A percentile compares a stretch with the other conserved stretches of the same genome.
Evolutionary conservation across 2,888 invertebrate genomes (phyloP).

Genomic region (Amphipyra tragopoginis): DNA sequence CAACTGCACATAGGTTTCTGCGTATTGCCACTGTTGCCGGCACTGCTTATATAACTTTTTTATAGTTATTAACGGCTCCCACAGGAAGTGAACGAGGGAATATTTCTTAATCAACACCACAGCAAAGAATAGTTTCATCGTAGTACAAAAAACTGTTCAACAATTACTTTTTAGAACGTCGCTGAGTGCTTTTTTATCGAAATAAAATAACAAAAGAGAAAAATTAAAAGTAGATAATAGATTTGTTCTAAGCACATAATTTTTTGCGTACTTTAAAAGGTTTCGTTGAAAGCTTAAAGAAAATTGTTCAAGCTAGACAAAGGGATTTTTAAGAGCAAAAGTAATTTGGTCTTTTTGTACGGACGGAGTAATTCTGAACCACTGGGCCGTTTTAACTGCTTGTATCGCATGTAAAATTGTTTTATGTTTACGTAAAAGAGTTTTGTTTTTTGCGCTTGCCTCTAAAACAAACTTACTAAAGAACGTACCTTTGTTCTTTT

Average conservation of each 20-base stretch:
- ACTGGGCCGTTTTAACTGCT: constrained; percentile 21
- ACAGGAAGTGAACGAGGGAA: background rate
- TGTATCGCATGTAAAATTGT: constrained; percentile 43
- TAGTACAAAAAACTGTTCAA: background rate
- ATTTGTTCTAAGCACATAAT: constrained; percentile 36
- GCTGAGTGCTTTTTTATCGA: constrained; percentile 31
- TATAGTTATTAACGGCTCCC: background rate
- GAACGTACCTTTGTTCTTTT: background rate
- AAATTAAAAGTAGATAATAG: constrained; percentile 36
- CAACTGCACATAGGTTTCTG: no score
- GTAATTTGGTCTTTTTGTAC: constrained; percentile 52
- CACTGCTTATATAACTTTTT: no score
- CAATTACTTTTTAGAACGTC: background rate
- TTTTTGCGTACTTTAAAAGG: constrained; percentile 39
- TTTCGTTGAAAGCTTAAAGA: constrained; percentile 46
- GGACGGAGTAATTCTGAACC: constrained; percentile 42
- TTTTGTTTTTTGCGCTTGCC: constrained; percentile 6
- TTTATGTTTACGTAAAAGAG: constrained; percentile 31
- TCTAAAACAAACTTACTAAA: background rate
- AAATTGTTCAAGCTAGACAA: constrained; percentile 52
- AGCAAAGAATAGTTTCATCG: background rate
- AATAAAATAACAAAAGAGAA: constrained; percentile 33
- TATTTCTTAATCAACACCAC: background rate
- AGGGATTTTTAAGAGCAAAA: constrained; percentile 50
- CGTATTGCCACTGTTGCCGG: no score